Evolutionary conservation across 2,797 vertebrate species (phyloP), one percentile per base, ranked within the genome.

Genomic region (Micrastur ruficollis): DNA sequence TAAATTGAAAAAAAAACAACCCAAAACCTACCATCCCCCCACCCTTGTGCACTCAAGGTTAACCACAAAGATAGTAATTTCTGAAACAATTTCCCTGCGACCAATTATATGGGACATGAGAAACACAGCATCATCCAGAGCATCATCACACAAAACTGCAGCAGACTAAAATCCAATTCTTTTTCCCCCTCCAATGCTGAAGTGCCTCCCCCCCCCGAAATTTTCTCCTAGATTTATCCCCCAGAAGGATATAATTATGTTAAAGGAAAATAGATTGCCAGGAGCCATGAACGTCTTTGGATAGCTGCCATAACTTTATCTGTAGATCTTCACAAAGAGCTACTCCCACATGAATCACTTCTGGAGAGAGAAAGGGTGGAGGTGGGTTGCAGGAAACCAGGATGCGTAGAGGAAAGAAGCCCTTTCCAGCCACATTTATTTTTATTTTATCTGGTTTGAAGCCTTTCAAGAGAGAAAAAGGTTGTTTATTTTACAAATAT

Each of bases 231-330:
- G 42, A 95, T 94, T 96, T 91, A 94, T 95, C 81, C 89, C 88
- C 50, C 81, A 87, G 89, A 88, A 97, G 89, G 89, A 96, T 96
- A 97, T 96, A 97, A 97, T 97, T 97, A 97, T 61, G 92, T 95
- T 97, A 97, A 96, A 97, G 93, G 91, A 94, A 96, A 97, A 95
- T 89, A 94, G 90, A 97, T 96, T 85, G 91, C 95, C 94, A 95
- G 91, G 89, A 96, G 94, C 95, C 71, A 91, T 12, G 68, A 93
- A 95, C 81, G 90, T 80, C 89, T 95, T 94, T 92, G 96, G 96
- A 93, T 50, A 65, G 79, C 58, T 87, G 90, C 97, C 91, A 92
- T 42, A 70, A 85, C 72, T 89, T 94, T 85, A 91, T 95, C 86
- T 70, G 90, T 91, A 86, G 86, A 93, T 94, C 86, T 97, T 83